Evolutionary conservation across 2,113 vertebrate species (phyloP), one percentile per base, ranked within the genome.

Genomic region (Poecilia latipinna): DNA sequence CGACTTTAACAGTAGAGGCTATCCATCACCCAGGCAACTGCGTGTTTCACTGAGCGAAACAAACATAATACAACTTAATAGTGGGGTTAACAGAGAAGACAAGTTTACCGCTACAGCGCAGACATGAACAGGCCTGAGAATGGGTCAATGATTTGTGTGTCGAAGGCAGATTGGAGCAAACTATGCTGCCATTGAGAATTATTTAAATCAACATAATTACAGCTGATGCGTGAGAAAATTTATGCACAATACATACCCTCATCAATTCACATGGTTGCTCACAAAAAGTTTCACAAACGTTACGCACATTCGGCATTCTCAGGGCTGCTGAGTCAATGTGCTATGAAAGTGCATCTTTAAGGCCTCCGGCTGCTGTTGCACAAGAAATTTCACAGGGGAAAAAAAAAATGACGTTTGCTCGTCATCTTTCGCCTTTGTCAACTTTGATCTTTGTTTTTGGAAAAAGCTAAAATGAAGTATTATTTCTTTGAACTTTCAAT

Each of bases 21-120:
- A 42, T 35, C 48, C 48, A 82, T 90, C 75, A 68, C 91, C 80
- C 89, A 90, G 88, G 91, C 51, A 84, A 92, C 89, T 73, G 48
- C 76, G 78, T 89, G 86, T 90, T 91, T 90, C 70, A 87, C 78
- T 80, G 84, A 44, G 72, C 65, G 89, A 91, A 91, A 82, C 67
- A 87, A 90, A 86, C 78, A 76, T 82, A 90, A 90, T 86, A 85
- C 80, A 86, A 72, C 70, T 77, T 75, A 85, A 86, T 85, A 74
- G 83, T 79, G 65, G 70, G 67, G 65, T 77, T 87, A 78, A 86
- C 74, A 79, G 29, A 24, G 37, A 72, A 61, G 61, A 32, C 74
- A 83, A 86, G 77, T 69, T 67, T 57, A 62, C 72, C 79, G 69
- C n/a, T 77, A 70, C 2, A 67, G 62, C 88, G 13, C 32, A 72